A percentile compares a stretch with the other conserved stretches of the same genome.
These are phyloP conservation scores for Agriopis marginaria DNA, from an alignment of 2,888 invertebrate genomes.

Conservation along the genomic window DNA sequence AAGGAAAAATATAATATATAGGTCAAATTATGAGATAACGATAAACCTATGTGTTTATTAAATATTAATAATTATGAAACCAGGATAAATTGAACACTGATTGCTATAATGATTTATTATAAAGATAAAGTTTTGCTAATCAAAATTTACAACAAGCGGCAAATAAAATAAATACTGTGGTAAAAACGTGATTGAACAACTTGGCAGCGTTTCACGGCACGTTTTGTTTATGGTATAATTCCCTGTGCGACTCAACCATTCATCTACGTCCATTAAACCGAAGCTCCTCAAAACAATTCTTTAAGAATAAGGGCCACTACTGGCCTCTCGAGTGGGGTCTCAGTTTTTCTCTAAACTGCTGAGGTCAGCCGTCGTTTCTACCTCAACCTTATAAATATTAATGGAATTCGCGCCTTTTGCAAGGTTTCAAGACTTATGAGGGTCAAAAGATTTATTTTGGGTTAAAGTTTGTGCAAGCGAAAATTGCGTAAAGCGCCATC, in stretches of 20 bases:
- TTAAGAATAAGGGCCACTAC: constrained; percentile 39
- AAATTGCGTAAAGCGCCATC: constrained; percentile 69
- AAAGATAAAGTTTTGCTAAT: no score
- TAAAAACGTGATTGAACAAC: constrained; percentile 23
- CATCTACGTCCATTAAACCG: constrained; percentile 31
- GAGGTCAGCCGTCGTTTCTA: constrained; percentile 55
- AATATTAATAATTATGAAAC: background rate
- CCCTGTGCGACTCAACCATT: constrained; percentile 27
- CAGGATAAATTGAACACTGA: constrained; percentile 1
- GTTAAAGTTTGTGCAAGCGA: constrained; percentile 58
- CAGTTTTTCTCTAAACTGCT: constrained; percentile 47
- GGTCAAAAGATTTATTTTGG: constrained; percentile 70
- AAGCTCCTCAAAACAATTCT: constrained; percentile 40
- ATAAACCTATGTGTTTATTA: background rate
- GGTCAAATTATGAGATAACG: background rate
- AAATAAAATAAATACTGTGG: constrained; percentile 8
- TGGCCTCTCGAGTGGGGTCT: constrained; percentile 20
- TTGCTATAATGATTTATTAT: background rate
- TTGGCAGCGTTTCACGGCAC: constrained; percentile 22
- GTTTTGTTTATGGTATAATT: constrained; percentile 15
- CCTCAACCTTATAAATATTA: constrained; percentile 69
- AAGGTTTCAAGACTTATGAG: constrained; percentile 65
- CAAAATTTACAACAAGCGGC: background rate
- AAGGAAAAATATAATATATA: constrained; percentile 3
- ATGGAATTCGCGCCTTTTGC: constrained; percentile 58